phyloP scores from a whole-genome alignment of 1,140 invertebrate species.

The Formica selysi region DNA sequence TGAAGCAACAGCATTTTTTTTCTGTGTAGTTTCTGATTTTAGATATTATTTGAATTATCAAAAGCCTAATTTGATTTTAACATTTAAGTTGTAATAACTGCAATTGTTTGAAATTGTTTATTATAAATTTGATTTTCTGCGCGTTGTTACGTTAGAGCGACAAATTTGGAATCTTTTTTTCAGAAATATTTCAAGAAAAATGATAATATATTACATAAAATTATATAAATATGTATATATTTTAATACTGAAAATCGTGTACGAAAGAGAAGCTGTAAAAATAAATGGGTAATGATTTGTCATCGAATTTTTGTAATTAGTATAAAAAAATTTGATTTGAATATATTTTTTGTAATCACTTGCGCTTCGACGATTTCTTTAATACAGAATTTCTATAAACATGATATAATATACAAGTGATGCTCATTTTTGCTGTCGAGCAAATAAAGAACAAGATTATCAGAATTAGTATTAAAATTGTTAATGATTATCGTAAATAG shows the following conservation, averaged over 20 bases:
- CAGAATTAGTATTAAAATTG: neutral
- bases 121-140: too few species aligned
- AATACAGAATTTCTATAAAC: neutral
- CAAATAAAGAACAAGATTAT: conserved; percentile 15
- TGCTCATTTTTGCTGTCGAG: neutral
- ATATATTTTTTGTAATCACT: neutral
- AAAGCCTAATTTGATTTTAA: neutral
- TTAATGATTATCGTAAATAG: neutral
- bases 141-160: too few species aligned
- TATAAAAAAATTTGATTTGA: neutral
- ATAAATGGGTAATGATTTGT: neutral
- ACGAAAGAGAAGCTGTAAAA: neutral
- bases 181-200: too few species aligned
- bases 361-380: neutral
- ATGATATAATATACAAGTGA: neutral
- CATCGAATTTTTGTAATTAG: neutral
- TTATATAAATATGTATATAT: too few species aligned
- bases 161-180: too few species aligned
- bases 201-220: too few species aligned
- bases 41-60: neutral
- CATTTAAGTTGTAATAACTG: too few species aligned
- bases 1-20: too few species aligned
- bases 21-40: neutral
- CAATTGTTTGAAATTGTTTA: too few species aligned
- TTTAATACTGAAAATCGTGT: neutral